phyloP scores from a whole-genome alignment of 2,113 vertebrate genomes.

The Suncus etruscus region DNA sequence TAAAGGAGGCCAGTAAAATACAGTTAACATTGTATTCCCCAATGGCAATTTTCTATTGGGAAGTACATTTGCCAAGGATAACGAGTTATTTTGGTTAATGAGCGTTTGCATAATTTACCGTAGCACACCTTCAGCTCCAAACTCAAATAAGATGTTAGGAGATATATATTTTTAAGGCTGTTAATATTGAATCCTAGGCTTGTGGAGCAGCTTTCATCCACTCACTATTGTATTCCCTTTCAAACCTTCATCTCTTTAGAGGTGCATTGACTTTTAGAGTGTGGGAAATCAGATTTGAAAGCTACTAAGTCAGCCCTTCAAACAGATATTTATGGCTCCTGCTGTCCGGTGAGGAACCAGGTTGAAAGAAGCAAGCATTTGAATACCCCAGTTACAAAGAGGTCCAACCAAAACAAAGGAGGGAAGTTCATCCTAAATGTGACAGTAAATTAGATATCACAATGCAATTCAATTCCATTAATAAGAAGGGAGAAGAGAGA shows the following conservation, averaged over 20 bases:
- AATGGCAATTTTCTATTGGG: slow-evolving; percentile 19
- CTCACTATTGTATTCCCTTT: not conserved
- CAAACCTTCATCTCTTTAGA: slow-evolving; percentile 18
- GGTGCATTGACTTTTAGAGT: not conserved
- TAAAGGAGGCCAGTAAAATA: slow-evolving; percentile 63
- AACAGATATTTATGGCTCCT: not conserved
- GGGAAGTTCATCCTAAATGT: not conserved
- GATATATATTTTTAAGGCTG: slow-evolving; percentile 49
- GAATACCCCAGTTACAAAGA: slow-evolving; percentile 3
- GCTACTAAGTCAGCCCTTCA: not conserved
- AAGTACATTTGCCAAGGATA: slow-evolving; percentile 49
- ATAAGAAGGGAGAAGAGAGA: not conserved
- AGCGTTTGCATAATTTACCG: slow-evolving; percentile 65
- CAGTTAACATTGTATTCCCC: slow-evolving; percentile 31
- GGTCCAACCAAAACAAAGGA: not conserved
- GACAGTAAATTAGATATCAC: not conserved
- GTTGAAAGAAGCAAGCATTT: not conserved
- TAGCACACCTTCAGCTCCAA: not conserved
- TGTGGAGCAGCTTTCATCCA: not conserved
- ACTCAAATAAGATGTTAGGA: slow-evolving; percentile 34
- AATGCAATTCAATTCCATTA: not conserved
- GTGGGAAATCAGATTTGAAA: slow-evolving; percentile 33
- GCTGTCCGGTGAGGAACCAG: not conserved
- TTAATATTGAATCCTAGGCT: not conserved
- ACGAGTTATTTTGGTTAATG: slow-evolving; percentile 72